A percentile compares a stretch with the other conserved stretches of the same genome.
Evolutionary conservation across 2,888 invertebrate species (phyloP).

Genomic region (Chymomyza caudatula): DNA sequence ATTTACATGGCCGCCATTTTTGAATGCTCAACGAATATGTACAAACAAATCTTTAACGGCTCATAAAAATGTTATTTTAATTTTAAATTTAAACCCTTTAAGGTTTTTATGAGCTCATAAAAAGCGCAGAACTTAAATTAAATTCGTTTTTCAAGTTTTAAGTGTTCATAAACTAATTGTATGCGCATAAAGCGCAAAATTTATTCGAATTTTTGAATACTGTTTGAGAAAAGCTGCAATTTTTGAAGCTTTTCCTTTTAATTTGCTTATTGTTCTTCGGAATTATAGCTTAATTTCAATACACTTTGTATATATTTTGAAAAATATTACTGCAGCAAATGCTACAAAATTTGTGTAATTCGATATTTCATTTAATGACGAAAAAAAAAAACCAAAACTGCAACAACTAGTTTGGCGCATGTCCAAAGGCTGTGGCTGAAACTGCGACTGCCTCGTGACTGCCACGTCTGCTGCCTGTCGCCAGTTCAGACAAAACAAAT

Average conservation of each 20-base stretch:
- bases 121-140: neutral
- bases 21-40: slow-evolving; percentile 3
- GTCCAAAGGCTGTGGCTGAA: slow-evolving; percentile 22
- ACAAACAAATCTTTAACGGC: slow-evolving; percentile 17
- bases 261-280: neutral
- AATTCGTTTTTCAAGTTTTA: neutral
- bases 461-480: slow-evolving; percentile 31
- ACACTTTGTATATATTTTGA: neutral
- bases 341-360: neutral
- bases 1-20: slow-evolving; percentile 57
- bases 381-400: slow-evolving; percentile 13
- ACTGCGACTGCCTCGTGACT: neutral
- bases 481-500: slow-evolving; percentile 69
- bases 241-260: neutral
- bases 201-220: neutral
- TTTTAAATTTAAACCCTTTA: neutral
- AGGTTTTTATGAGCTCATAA: neutral
- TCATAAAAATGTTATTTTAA: slow-evolving; percentile 16
- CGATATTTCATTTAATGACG: neutral
- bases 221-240: neutral
- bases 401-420: slow-evolving; percentile 32
- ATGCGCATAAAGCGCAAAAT: neutral
- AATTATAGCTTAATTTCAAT: neutral
- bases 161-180: too few relatives aligned
- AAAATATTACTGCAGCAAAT: slow-evolving; percentile 5